Evolutionary conservation across 2,113 vertebrate species (phyloP).

Genomic region (Rhizomys pruinosus): DNA sequence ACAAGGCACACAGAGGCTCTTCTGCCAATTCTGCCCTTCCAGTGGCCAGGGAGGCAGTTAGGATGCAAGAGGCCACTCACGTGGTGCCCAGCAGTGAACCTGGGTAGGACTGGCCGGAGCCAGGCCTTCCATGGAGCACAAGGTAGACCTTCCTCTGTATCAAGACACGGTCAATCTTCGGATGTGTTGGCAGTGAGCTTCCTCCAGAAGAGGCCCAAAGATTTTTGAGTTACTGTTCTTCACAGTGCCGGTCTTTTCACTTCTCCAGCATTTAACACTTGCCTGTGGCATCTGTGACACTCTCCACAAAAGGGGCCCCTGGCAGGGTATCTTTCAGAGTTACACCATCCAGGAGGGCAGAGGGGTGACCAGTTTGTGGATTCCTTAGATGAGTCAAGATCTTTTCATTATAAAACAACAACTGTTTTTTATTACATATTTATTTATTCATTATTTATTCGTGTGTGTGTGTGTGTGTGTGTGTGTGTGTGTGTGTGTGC

Average conservation of each 20-base stretch:
- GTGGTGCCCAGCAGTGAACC: background rate
- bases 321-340: background rate
- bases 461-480: background rate
- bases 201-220: background rate
- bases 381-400: background rate
- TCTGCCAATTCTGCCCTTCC: conserved; percentile 41
- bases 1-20: conserved; percentile 55
- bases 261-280: background rate
- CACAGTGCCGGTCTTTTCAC: background rate
- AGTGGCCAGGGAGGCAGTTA: background rate
- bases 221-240: background rate
- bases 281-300: background rate
- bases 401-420: background rate
- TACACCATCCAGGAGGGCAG: background rate
- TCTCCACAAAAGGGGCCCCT: background rate
- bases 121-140: background rate
- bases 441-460: background rate
- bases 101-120: background rate
- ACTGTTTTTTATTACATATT: background rate
- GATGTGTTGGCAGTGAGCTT: background rate
- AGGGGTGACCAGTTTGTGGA: background rate
- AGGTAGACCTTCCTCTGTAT: background rate
- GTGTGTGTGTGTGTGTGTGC: too few species aligned
- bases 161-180: background rate
- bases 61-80: background rate